Percentiles rank a stretch among this genome's conserved stretches.
Conservation (phyloP, 2,888 invertebrate genomes). For the Gasteruption jaculator region DNA sequence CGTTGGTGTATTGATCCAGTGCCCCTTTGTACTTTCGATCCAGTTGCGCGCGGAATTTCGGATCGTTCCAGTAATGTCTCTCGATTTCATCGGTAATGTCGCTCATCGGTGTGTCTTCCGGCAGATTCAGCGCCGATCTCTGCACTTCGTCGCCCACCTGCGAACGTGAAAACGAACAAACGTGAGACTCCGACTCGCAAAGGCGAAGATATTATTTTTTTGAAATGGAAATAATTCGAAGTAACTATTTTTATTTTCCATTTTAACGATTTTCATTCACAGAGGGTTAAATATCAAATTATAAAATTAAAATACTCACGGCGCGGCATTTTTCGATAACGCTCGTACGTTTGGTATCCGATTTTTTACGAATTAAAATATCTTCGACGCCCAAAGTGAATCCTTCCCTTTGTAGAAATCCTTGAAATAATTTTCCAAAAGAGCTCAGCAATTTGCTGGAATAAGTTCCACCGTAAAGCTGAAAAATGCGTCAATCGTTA, state of each 20-base stretch:
- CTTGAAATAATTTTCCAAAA: conserved; percentile 88
- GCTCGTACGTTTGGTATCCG: conserved; percentile 68
- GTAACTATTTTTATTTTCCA: conserved; percentile 4
- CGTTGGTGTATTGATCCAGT: conserved; percentile 81
- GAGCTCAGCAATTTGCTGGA: conserved; percentile 81
- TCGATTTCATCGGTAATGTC: conserved; percentile 66
- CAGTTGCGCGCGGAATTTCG: conserved; percentile 73
- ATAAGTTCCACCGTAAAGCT: conserved; percentile 85
- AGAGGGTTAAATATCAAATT: too few species aligned
- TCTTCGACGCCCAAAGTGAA: conserved; percentile 95
- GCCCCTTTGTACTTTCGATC: conserved; percentile 79
- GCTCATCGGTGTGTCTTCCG: conserved; percentile 57
- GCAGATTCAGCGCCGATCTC: conserved; percentile 67
- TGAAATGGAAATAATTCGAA: conserved; percentile 3
- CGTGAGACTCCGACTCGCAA: too few species aligned
- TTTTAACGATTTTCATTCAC: too few species aligned
- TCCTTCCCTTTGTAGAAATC: conserved; percentile 83
- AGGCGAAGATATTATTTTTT: neutral
- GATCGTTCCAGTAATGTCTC: conserved; percentile 65
- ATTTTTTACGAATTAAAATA: conserved; percentile 74
- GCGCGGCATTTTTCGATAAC: conserved; percentile 64
- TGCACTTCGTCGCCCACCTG: conserved; percentile 37
- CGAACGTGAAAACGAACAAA: conserved; percentile 1
- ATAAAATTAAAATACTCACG: conserved; percentile 20
- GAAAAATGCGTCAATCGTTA: conserved; percentile 30